These are phyloP conservation scores for Catharus ustulatus DNA, from an alignment of 2,797 vertebrate species.

Conservation along the genomic window DNA sequence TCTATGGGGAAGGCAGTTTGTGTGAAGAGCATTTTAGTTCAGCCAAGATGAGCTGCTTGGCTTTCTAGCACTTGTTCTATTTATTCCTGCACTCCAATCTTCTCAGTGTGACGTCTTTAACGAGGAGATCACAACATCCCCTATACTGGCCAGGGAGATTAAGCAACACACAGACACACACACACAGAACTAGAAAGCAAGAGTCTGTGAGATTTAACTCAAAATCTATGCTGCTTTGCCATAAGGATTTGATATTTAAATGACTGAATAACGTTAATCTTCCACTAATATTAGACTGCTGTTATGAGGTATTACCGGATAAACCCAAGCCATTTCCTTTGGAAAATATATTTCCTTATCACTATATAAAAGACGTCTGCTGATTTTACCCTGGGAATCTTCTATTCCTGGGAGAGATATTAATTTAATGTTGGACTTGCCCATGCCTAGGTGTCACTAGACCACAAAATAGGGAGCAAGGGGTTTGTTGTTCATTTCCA, in stretches of 20 bases:
- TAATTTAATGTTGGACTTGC: not conserved
- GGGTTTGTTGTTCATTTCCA: not conserved
- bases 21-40: constrained; percentile 46
- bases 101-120: constrained; percentile 64
- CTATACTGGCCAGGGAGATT: constrained; percentile 22
- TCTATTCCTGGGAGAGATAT: not conserved
- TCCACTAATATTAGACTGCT: not conserved
- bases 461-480: not conserved
- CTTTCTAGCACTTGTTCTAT: constrained; percentile 61
- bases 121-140: constrained; percentile 52
- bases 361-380: not conserved
- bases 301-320: constrained; percentile 4
- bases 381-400: not conserved
- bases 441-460: not conserved
- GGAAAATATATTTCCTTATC: not conserved
- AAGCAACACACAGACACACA: not conserved
- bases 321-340: not conserved
- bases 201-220: constrained; percentile 16
- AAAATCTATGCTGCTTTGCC: not conserved
- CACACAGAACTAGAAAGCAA: not conserved
- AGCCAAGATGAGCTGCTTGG: constrained; percentile 59
- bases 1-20: not conserved
- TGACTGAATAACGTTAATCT: constrained; percentile 31
- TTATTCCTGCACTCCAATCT: constrained; percentile 63
- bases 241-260: not conserved